phyloP scores from a whole-genome alignment of 2,113 vertebrate genomes.

The Epinephelus cyanopodus region DNA sequence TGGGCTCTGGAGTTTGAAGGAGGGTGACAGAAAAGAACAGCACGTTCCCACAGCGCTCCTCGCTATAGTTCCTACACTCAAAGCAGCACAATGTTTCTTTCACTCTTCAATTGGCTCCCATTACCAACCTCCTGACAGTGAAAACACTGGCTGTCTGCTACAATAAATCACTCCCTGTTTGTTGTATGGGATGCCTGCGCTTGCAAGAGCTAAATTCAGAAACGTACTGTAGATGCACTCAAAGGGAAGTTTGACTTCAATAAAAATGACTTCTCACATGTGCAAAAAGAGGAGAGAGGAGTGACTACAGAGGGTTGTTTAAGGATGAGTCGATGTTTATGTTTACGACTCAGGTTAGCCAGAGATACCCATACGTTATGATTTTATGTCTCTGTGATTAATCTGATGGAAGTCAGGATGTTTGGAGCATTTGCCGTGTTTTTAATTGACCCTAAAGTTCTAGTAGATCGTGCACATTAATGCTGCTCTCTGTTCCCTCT shows the following conservation, averaged over 20 bases:
- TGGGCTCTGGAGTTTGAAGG: conserved; percentile 37
- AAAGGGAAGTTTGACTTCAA: conserved; percentile 32
- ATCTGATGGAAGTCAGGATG: not conserved
- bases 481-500: not conserved
- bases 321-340: not conserved
- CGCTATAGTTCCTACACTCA: conserved; percentile 51
- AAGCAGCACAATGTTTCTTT: conserved; percentile 67
- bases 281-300: not conserved
- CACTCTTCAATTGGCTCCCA: conserved; percentile 69
- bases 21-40: conserved; percentile 60
- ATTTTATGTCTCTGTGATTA: conserved; percentile 12
- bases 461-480: not conserved
- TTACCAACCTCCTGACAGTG: conserved; percentile 68
- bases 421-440: not conserved
- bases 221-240: conserved; percentile 6
- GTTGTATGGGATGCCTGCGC: conserved; percentile 29
- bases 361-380: not conserved
- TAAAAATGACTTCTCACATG: conserved; percentile 7
- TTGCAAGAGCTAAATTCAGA: conserved; percentile 46
- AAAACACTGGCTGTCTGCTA: conserved; percentile 68
- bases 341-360: not conserved
- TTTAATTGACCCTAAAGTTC: conserved; percentile 22
- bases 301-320: not conserved
- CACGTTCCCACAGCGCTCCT: conserved; percentile 50
- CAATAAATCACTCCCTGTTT: conserved; percentile 65